Evolutionary conservation across 2,888 invertebrate genomes (phyloP).

Genomic region (Andrena haemorrhoa): DNA sequence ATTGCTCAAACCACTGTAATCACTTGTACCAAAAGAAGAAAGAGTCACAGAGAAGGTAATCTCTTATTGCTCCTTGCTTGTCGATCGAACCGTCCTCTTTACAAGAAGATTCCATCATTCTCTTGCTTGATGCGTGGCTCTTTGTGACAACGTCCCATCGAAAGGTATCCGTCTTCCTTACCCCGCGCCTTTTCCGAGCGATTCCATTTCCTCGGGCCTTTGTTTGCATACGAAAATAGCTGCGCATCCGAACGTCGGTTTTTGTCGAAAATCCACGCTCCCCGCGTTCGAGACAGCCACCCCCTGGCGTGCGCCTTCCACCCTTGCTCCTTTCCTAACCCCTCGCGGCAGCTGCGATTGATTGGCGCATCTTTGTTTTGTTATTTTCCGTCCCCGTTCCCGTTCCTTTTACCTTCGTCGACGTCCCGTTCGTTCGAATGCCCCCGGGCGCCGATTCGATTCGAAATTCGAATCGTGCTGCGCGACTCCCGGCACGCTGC

Average conservation of each 20-base stretch:
- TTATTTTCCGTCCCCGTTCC: slow-evolving; percentile 45
- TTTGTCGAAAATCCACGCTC: slow-evolving; percentile 16
- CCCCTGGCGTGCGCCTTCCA: neutral
- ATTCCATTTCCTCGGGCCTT: slow-evolving; percentile 35
- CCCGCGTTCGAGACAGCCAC: neutral
- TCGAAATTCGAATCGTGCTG: slow-evolving; percentile 27
- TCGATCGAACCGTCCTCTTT: slow-evolving; percentile 7
- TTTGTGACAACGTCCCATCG: slow-evolving; percentile 42
- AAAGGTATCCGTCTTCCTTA: slow-evolving; percentile 38
- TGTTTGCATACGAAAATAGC: slow-evolving; percentile 51
- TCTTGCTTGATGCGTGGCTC: neutral
- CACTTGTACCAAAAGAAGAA: neutral
- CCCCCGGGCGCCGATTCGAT: slow-evolving; percentile 19
- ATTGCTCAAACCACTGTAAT: neutral
- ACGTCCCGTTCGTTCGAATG: slow-evolving; percentile 23
- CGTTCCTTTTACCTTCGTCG: slow-evolving; percentile 16
- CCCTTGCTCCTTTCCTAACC: neutral
- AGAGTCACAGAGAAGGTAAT: slow-evolving; percentile 27
- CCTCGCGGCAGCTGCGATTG: slow-evolving; percentile 19
- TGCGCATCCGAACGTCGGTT: slow-evolving; percentile 27
- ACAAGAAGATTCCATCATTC: slow-evolving; percentile 45
- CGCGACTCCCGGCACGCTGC: slow-evolving; percentile 17
- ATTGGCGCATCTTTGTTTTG: slow-evolving; percentile 47
- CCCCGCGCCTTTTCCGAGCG: slow-evolving; percentile 17
- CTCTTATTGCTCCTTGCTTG: slow-evolving; percentile 17